Base-by-base conservation (phyloP, 2,888 invertebrate genomes). In the Drosophila eohydei region DNA sequence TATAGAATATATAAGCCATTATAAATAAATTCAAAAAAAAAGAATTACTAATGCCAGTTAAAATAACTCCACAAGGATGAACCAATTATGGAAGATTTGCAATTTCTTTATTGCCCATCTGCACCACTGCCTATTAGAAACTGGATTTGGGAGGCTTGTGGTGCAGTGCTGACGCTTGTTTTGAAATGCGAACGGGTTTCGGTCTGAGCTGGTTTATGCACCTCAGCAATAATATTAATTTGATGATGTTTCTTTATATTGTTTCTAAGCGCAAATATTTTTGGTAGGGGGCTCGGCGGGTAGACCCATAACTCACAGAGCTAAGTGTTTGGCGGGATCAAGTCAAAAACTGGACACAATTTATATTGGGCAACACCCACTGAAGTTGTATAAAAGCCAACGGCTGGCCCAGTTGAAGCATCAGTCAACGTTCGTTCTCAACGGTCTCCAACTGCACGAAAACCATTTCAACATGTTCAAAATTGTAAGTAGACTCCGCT, bases 381-480 rank as follows among this genome's bases (percentile, higher is more conserved):
- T 41, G 26, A 4, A 69, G 30, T 50, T 43, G 71, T 79, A 78
- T 79, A 78, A 78, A 78, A 78, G 73, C 28, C 58, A 28, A 9
- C 7, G 44, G 2, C 12, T 38, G 43, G 21, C 14, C 60, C 44
- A 50, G 54, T 30, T 58, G 14, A 26, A 69, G 65, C 28, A 78
- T 79, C 80, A 78, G 80, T 78, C 67, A 70, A 64, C 64, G 56
- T 43, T 78, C 43, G 76, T 63, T 79, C 65, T 75, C 11, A 16
- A 21, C 68, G 60, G 11, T 54, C 62, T 12, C 51, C 67, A 75
- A 61, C 64, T 66, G 59, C 78, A 73, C 44, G 34, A 14, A n/a
- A 64, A 46, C 44, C 62, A 51, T 55, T 32, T 48, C 63, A 82
- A 67, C 48, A 87, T 87, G 87, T 84, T 88, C 78, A 87, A 87